phyloP scores from a whole-genome alignment of 2,888 invertebrate species.

The Rhaphigaster nebulosa region DNA sequence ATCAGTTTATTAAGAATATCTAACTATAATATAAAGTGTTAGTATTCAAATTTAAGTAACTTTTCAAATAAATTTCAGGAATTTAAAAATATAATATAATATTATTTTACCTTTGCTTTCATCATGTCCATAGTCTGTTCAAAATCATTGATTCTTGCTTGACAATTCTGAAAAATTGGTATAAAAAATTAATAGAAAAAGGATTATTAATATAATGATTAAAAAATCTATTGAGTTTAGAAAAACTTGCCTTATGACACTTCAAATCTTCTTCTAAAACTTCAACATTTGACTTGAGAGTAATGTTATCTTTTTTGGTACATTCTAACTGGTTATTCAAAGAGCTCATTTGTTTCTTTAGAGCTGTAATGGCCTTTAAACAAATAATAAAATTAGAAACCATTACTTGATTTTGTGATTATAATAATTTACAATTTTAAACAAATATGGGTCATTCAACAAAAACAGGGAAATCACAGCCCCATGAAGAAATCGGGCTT shows the following conservation, averaged over 20 bases:
- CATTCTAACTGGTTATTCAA: neutral
- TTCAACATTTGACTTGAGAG: constrained; percentile 31
- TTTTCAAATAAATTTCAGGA: neutral
- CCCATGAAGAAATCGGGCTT: no score
- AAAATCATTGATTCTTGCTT: constrained; percentile 6
- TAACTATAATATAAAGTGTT: no score
- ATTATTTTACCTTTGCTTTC: neutral
- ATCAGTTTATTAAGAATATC: neutral
- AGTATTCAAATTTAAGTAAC: neutral
- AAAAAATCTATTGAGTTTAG: neutral
- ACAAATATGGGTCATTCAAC: no score
- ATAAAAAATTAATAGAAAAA: neutral
- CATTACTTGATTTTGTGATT: neutral
- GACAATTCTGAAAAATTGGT: constrained; percentile 26
- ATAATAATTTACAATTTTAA: neutral
- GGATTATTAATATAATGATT: no score
- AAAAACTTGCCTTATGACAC: constrained; percentile 34
- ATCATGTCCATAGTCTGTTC: constrained; percentile 31
- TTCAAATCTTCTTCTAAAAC: constrained; percentile 51
- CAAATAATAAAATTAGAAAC: neutral
- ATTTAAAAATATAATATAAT: neutral
- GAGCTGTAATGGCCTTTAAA: constrained; percentile 17
- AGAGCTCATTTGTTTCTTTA: constrained; percentile 27
- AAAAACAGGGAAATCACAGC: no score
- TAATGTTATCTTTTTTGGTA: constrained; percentile 25